A percentile compares a stretch with the other conserved stretches of the same genome.
phyloP scores from a whole-genome alignment of 53 echinoderm and acorn worm species.

The Actinopyga echinites region DNA sequence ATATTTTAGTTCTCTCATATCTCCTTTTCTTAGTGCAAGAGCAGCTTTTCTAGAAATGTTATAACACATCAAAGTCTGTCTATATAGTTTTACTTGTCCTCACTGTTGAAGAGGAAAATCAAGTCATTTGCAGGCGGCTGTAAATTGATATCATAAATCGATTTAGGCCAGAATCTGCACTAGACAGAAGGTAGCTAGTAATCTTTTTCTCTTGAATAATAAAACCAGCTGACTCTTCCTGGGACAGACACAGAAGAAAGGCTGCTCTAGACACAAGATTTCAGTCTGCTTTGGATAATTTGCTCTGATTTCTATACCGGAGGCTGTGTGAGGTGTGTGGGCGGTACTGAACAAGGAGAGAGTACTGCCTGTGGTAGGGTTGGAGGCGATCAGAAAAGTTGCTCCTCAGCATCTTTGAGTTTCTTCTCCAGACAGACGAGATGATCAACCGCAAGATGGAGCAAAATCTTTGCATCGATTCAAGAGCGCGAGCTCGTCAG shows the following conservation, averaged over 20 bases:
- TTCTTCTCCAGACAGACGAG: conserved; percentile 7
- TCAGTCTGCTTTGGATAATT: conserved; percentile 20
- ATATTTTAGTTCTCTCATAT: too few species aligned
- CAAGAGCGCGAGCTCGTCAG: neutral
- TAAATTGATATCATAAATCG: conserved; percentile 30
- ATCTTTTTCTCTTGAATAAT: neutral
- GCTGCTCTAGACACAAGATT: neutral
- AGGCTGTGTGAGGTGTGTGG: conserved; percentile 25
- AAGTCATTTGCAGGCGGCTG: neutral
- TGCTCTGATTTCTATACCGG: conserved; percentile 22
- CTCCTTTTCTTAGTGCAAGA: too few species aligned
- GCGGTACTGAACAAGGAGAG: conserved; percentile 20
- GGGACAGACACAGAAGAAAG: neutral
- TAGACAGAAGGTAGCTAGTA: neutral
- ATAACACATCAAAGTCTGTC: too few species aligned
- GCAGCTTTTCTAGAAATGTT: too few species aligned
- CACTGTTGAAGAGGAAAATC: too few species aligned
- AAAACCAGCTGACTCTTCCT: neutral
- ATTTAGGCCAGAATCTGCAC: conserved; percentile 13
- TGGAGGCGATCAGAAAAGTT: neutral
- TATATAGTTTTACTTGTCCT: too few species aligned
- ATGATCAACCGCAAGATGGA: neutral
- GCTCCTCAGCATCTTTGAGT: neutral
- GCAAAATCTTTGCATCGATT: conserved; percentile 1
- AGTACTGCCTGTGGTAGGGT: neutral